Percentiles rank a stretch among this genome's conserved stretches.
Conservation (phyloP, 2,113 vertebrate genomes). For the Triplophysa siluroides region DNA sequence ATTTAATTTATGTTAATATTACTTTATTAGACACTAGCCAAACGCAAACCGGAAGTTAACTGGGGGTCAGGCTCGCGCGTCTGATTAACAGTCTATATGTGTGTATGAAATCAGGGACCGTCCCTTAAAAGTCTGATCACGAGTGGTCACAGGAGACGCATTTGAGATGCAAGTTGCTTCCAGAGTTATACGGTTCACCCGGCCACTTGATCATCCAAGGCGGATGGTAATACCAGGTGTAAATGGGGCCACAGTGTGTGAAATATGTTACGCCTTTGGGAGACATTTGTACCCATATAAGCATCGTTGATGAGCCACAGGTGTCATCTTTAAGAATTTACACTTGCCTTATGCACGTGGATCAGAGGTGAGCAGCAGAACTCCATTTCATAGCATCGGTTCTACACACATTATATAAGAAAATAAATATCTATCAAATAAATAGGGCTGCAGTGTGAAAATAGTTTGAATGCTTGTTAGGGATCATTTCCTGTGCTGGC, state of each 20-base stretch:
- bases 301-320: slow-evolving; percentile 13
- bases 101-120: no score
- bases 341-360: not conserved
- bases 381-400: not conserved
- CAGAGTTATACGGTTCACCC: slow-evolving; percentile 7
- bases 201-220: not conserved
- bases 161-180: not conserved
- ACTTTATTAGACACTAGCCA: no score
- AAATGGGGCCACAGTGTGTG: no score
- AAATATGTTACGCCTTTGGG: not conserved
- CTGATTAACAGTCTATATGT: no score
- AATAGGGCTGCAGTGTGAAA: slow-evolving; percentile 27
- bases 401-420: no score
- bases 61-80: no score
- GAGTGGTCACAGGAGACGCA: not conserved
- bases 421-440: not conserved
- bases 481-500: slow-evolving; percentile 16
- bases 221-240: not conserved
- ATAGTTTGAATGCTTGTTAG: slow-evolving; percentile 30
- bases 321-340: slow-evolving; percentile 3
- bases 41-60: no score
- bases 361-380: not conserved
- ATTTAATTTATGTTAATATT: no score
- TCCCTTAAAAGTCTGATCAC: no score
- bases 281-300: slow-evolving; percentile 10